Base-by-base conservation (phyloP, 2,797 vertebrate species). In the Chrysocyon brachyurus region DNA sequence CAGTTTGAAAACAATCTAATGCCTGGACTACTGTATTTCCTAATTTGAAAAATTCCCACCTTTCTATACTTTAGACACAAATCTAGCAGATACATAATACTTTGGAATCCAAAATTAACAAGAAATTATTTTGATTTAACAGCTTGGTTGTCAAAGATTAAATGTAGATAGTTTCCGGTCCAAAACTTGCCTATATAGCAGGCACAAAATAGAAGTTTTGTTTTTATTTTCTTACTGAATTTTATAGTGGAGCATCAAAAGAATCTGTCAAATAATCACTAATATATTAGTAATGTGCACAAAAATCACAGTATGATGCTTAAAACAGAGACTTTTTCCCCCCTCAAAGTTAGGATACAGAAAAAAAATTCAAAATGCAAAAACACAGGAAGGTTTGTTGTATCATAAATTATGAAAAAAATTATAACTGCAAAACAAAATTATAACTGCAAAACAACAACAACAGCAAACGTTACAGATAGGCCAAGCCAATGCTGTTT, bases 1-100 rank as follows among this genome's bases (percentile, higher is more conserved):
- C 72, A 97, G 40, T 94, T n/a, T 78, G 56, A 82, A 95, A 93
- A 90, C 86, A 81, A 66, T 61, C 12, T 59, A 81, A 90, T 92
- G n/a, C n/a, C n/a, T 19, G 2, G 22, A 93, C 3, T 4, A 81
- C 31, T 5, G 89, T 12, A 83, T 19, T 89, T 97, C 17, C 6
- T 57, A 36, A 89, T 21, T 26, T 40, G 36, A 16, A 85, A 85
- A 68, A 21, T 1, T n/a, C 66, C n/a, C 9, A 36, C 11, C 63
- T 82, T 96, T 93, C 63, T 83, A 33, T 68, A 52, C 28, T 33
- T 33, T 59, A 52, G n/a, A 94, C 28, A 57, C 31, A 78, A 93
- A 84, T 88, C 24, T 49, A 91, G n/a, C 22, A 77, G 64, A 79
- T 52, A 52, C 9, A 28, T 52, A 77, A 56, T 77, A 72, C n/a